Evolutionary conservation across 2,888 invertebrate species (phyloP), one percentile per base, ranked within the genome.

Genomic region (Chrysolina oricalcia): DNA sequence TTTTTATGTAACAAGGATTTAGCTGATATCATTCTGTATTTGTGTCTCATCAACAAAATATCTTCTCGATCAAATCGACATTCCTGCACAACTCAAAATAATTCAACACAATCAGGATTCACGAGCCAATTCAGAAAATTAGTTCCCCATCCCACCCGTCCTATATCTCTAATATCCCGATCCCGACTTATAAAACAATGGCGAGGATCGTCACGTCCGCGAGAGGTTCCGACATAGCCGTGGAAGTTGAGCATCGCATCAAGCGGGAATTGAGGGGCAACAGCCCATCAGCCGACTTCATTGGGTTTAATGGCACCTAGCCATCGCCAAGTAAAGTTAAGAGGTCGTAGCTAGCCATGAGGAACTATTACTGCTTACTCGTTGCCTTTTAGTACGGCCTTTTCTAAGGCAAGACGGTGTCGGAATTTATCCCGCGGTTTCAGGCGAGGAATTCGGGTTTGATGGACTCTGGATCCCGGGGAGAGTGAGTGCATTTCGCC

Each of bases 221-320:
- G 74, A 70, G 73, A 73, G 82, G 80, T 76, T 76, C 67, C 77
- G 72, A 70, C 69, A 68, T 64, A 50, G 72, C 19, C 53, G 50
- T 21, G 66, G 59, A 56, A 21, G 59, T 48, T 46, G 69, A n/a
- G 59, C 6, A 59, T 59, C 59, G 59, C 59, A 59, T 59, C 59
- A 53, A 71, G 67, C 17, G 62, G 71, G 75, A 63, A 68, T 73
- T 65, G 75, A 75, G 71, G 78, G 76, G 76, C 74, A 76, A 74
- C 78, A 68, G 73, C 50, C 73, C 77, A 77, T 77, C 77, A 73
- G 75, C 82, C 82, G 78, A 82, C 84, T 83, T 85, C 85, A 85
- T 85, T 84, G 85, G 83, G 82, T 83, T 85, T 85, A 86, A 85
- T 86, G 81, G 86, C 79, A 84, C 81, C 86, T 86, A 82, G 84